Base-by-base conservation (phyloP, 2,797 vertebrate genomes). In the Sibirionetta formosa region DNA sequence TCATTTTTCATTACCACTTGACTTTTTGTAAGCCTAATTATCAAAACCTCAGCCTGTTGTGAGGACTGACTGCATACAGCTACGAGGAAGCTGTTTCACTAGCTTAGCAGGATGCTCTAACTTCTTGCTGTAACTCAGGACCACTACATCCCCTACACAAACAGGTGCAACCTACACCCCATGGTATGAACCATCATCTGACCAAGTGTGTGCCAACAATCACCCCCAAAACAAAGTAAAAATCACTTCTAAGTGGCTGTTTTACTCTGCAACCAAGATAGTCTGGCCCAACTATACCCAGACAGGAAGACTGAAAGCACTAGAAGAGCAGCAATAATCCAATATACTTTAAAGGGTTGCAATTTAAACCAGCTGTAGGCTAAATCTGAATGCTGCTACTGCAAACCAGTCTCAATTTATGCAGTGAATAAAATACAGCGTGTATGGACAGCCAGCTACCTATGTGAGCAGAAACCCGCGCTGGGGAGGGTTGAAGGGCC, bases 261-360 rank as follows among this genome's bases (percentile, higher is more conserved):
- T 81, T 35, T 31, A 66, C 50, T 56, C 23, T 11, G 31, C 33
- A 83, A 44, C 3, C 44, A 22, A 82, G 38, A 44, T 15, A 60
- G 60, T 51, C 44, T 4, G 71, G 51, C 3, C 5, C 36, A 75
- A 60, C 40, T 14, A 68, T 3, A 78, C 0, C 12, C 38, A 75
- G 4, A 26, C 1, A 0, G 15, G 53, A 72, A 13, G 35, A 19
- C 4, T 31, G 15, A 54, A 56, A 83, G 18, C 27, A 7, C 13
- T 48, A 82, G 11, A 60, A 86, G 88, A 64, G 35, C 15, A 20
- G 9, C 66, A 56, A 8, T 14, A 88, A 71, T 20, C 4, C 16
- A 90, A 9, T 12, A 77, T 58, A 80, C 88, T 64, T 69, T 48
- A 16, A 83, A 51, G 3, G 7, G 7, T 0, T 73, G 13, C 20